phyloP scores from a whole-genome alignment of 2,113 vertebrate species.

The Oophaga pumilio region DNA sequence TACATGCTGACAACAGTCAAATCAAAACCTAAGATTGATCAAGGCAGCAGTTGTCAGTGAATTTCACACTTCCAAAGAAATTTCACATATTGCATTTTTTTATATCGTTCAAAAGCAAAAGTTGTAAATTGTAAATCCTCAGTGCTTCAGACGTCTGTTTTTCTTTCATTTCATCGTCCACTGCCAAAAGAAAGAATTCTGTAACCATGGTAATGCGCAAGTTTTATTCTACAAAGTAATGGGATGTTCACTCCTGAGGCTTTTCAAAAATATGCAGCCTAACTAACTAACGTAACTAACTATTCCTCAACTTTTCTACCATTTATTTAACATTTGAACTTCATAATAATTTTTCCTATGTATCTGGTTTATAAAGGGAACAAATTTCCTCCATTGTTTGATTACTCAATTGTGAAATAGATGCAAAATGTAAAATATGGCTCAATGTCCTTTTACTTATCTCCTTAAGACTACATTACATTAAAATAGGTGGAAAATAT shows the following conservation, averaged over 20 bases:
- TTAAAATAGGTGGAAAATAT: no score
- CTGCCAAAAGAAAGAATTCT: slow-evolving; percentile 53
- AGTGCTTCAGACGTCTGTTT: slow-evolving; percentile 37
- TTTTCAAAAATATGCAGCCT: slow-evolving; percentile 17
- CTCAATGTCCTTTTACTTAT: no score
- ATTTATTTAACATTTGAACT: neutral
- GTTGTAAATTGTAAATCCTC: slow-evolving; percentile 56
- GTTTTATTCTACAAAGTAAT: slow-evolving; percentile 52
- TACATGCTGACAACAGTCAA: slow-evolving; percentile 47
- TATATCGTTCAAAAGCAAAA: slow-evolving; percentile 50
- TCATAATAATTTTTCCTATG: neutral
- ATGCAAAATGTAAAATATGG: no score
- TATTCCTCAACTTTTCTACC: neutral
- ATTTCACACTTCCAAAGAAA: slow-evolving; percentile 56
- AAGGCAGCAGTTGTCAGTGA: slow-evolving; percentile 55
- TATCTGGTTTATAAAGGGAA: neutral
- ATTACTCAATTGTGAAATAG: neutral
- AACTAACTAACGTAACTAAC: neutral
- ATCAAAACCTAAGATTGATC: slow-evolving; percentile 40
- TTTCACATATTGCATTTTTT: slow-evolving; percentile 48
- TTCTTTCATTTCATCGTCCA: slow-evolving; percentile 48
- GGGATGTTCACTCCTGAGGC: slow-evolving; percentile 40
- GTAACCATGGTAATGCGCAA: slow-evolving; percentile 54
- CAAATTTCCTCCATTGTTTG: neutral
- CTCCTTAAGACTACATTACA: no score